These are phyloP conservation scores for Anthrax anthrax DNA, from an alignment of 2,888 invertebrate genomes.

Conservation along the genomic window DNA sequence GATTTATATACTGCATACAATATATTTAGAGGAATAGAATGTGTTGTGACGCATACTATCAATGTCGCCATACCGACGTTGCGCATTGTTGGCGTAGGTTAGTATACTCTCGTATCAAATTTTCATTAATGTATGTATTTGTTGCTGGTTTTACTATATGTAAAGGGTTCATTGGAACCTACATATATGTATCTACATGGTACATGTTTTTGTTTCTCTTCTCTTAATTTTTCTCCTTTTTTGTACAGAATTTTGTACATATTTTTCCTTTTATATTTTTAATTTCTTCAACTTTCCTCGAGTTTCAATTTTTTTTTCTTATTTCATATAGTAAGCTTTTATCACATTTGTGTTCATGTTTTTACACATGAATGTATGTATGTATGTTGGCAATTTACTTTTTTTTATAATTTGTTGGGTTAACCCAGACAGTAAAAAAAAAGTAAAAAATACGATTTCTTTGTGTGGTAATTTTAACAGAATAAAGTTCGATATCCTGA, in stretches of 20 bases:
- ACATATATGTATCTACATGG: background rate
- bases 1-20: background rate
- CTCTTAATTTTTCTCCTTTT: background rate
- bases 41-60: background rate
- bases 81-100: constrained; percentile 21
- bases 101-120: constrained; percentile 14
- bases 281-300: background rate
- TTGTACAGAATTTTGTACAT: background rate
- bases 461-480: too few relatives aligned
- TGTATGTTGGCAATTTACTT: too few relatives aligned
- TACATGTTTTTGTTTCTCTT: too few relatives aligned
- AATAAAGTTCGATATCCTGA: too few relatives aligned
- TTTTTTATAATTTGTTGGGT: background rate
- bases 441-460: too few relatives aligned
- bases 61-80: constrained; percentile 18
- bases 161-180: background rate
- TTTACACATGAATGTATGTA: too few relatives aligned
- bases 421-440: background rate
- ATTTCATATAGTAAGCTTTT: background rate
- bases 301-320: background rate
- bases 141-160: too few relatives aligned
- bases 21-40: background rate
- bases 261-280: background rate
- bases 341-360: background rate
- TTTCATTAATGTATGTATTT: background rate